These are phyloP conservation scores for Leucozona laternaria DNA, from an alignment of 2,888 invertebrate species.

Conservation along the genomic window DNA sequence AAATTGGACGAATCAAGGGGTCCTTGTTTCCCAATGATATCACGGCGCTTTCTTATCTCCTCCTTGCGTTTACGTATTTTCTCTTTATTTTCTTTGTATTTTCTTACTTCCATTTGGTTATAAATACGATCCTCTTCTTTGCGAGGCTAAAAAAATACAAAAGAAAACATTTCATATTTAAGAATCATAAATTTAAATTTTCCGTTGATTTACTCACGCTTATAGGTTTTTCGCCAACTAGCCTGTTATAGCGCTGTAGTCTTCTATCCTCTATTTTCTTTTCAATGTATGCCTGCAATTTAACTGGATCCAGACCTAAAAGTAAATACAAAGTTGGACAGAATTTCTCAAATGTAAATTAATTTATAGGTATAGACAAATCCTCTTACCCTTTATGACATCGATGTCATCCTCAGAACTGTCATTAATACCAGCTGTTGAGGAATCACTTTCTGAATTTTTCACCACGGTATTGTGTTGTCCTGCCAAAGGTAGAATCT, in stretches of 20 bases:
- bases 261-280: slow-evolving; percentile 85
- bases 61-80: slow-evolving; percentile 87
- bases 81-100: slow-evolving; percentile 92
- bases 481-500: slow-evolving; percentile 80
- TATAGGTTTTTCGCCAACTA: slow-evolving; percentile 87
- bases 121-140: slow-evolving; percentile 91
- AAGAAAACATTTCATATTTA: neutral
- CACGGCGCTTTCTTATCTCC: slow-evolving; percentile 76
- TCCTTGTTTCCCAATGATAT: slow-evolving; percentile 46
- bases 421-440: slow-evolving; percentile 66
- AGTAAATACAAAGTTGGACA: neutral
- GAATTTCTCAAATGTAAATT: neutral
- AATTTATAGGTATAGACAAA: neutral
- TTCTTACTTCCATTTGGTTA: slow-evolving; percentile 88
- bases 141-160: slow-evolving; percentile 87
- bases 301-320: slow-evolving; percentile 78
- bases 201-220: slow-evolving; percentile 82
- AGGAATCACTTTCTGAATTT: slow-evolving; percentile 76
- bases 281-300: slow-evolving; percentile 79
- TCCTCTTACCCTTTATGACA: slow-evolving; percentile 74
- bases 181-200: too few relatives aligned
- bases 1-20: neutral
- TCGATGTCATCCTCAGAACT: slow-evolving; percentile 78
- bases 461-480: slow-evolving; percentile 51
- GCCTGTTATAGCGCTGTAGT: slow-evolving; percentile 84